Conservation (phyloP, 2,113 vertebrate genomes). For the Symphodus melops region DNA sequence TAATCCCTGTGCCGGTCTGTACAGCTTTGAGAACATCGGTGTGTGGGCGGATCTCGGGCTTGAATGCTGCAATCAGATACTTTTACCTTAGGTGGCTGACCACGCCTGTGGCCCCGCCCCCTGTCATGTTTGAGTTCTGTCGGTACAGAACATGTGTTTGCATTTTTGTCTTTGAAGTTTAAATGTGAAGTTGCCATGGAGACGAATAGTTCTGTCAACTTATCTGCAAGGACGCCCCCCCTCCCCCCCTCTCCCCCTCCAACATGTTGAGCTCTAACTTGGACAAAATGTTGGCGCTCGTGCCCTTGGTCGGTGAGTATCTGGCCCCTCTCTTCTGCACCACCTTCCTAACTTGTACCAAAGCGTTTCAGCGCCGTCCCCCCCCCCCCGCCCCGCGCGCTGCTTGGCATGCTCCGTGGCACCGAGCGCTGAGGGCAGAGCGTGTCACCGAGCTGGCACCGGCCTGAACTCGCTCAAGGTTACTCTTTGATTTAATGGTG, state of each 20-base stretch:
- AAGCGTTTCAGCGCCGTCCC: constrained; percentile 3
- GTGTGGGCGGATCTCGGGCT: no score
- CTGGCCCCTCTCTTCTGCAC: constrained; percentile 8
- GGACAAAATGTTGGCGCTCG: neutral
- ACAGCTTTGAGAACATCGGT: no score
- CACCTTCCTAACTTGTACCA: constrained; percentile 28
- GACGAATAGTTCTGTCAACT: no score
- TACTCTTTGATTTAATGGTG: constrained; percentile 77
- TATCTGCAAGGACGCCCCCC: neutral
- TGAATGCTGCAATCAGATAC: no score
- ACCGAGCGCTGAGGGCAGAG: constrained; percentile 56
- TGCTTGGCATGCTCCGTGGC: constrained; percentile 60
- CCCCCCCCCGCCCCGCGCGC: constrained; percentile 42
- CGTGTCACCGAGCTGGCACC: constrained; percentile 66
- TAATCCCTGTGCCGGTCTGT: no score
- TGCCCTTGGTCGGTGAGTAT: constrained; percentile 16
- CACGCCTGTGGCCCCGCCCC: no score
- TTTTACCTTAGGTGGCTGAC: no score
- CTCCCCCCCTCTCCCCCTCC: no score
- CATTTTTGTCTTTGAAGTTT: no score
- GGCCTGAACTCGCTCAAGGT: constrained; percentile 72
- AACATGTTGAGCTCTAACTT: neutral
- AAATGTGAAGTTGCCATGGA: no score
- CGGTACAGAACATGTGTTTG: no score
- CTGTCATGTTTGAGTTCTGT: no score